phyloP scores from a whole-genome alignment of 1,140 invertebrate genomes.

The Archegozetes longisetosus region DNA sequence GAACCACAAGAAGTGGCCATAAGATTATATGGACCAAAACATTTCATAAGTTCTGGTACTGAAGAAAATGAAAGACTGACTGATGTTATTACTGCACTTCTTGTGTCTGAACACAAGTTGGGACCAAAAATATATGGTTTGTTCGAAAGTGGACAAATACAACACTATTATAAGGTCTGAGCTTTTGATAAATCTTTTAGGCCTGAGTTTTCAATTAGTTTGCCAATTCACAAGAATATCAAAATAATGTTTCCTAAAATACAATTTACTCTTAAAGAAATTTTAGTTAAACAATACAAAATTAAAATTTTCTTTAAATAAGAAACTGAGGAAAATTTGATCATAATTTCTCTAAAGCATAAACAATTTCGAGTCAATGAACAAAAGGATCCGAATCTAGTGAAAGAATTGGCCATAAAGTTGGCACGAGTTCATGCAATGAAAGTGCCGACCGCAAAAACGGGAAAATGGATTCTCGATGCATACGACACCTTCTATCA shows the following conservation, averaged over 20 bases:
- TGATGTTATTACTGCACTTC: neutral
- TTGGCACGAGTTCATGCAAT: neutral
- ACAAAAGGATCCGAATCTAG: neutral
- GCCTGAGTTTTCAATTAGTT: too few relatives aligned
- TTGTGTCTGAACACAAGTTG: neutral
- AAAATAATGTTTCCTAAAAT: too few relatives aligned
- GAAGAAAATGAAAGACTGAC: neutral
- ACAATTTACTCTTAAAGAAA: neutral
- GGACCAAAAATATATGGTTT: neutral
- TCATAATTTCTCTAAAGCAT: neutral
- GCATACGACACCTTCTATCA: neutral
- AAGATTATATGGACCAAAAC: constrained; percentile 3
- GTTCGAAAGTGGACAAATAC: neutral
- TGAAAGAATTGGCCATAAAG: neutral
- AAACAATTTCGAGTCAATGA: constrained; percentile 1
- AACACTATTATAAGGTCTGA: neutral
- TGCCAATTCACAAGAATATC: too few relatives aligned
- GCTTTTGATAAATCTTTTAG: too few relatives aligned
- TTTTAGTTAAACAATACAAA: neutral
- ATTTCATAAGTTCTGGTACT: too few relatives aligned
- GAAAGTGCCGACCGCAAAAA: neutral
- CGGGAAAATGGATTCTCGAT: neutral
- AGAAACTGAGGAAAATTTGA: neutral
- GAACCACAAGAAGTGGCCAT: neutral
- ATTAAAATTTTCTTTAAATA: neutral